These are phyloP conservation scores for Turritopsis dohrnii DNA, from an alignment of 30 jellyfish, hydroid and myxozoan genomes.

Conservation along the genomic window DNA sequence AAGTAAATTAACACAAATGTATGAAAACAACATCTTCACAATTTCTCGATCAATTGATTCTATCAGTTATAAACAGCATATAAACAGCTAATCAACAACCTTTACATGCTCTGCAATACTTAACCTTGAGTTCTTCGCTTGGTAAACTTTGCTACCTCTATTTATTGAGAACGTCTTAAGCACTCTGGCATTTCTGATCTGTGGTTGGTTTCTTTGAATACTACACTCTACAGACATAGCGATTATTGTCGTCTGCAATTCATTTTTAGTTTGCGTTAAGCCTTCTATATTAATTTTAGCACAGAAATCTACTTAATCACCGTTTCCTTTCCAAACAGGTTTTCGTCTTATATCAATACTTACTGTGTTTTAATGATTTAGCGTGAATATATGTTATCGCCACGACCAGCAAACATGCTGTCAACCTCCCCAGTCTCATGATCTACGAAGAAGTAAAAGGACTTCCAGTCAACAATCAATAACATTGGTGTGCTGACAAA, in stretches of 20 bases:
- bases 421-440: slow-evolving; percentile 13
- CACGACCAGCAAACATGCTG: background rate
- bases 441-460: background rate
- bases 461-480: background rate
- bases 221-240: background rate
- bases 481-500: no score
- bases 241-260: background rate
- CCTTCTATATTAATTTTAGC: no score
- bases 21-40: background rate
- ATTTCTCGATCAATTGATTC: background rate
- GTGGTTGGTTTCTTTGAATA: background rate
- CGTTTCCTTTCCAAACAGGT: background rate
- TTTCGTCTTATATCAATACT: background rate
- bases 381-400: slow-evolving; percentile 10
- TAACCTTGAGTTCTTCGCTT: no score
- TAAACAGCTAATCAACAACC: no score
- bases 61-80: no score
- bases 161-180: no score
- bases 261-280: no score
- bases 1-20: no score
- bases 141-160: no score
- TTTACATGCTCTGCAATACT: no score
- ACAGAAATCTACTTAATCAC: background rate
- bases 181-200: background rate
- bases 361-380: slow-evolving; percentile 11